Evolutionary conservation across 2,113 vertebrate genomes (phyloP).

Genomic region (Tragelaphus imberbis): DNA sequence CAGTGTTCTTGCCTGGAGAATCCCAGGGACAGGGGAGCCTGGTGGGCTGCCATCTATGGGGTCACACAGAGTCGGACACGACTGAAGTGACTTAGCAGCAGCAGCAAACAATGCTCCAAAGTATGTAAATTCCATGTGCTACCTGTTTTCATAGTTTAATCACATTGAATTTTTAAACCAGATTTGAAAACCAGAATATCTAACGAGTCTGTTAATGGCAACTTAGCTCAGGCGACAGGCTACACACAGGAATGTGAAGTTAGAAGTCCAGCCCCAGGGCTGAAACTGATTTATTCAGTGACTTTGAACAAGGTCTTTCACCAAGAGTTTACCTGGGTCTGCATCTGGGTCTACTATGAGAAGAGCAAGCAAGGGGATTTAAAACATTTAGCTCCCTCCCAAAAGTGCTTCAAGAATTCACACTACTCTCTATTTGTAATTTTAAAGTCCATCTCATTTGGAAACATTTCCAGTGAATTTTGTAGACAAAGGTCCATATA

Average conservation of each 20-base stretch:
- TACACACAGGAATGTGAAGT: neutral
- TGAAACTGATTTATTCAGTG: neutral
- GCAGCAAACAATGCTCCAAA: neutral
- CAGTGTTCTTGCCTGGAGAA: no score
- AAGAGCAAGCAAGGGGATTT: neutral
- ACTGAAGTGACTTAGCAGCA: no score
- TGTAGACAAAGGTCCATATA: neutral
- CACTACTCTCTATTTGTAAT: neutral
- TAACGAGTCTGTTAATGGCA: neutral
- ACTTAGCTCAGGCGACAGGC: neutral
- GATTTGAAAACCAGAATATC: neutral
- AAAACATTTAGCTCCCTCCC: neutral
- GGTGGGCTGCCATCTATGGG: no score
- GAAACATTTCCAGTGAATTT: neutral
- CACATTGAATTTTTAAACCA: constrained; percentile 15
- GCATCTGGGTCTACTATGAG: neutral
- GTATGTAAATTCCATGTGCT: neutral
- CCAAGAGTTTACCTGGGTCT: neutral
- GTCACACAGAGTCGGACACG: no score
- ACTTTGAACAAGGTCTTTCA: neutral
- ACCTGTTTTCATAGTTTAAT: neutral
- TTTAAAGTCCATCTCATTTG: neutral
- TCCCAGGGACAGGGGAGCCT: no score
- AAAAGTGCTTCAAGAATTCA: neutral
- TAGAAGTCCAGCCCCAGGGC: neutral